Percentiles rank a stretch among this genome's conserved stretches.
These are phyloP conservation scores for Hydrophis major DNA, from an alignment of 2,797 vertebrate genomes.

Conservation along the genomic window DNA sequence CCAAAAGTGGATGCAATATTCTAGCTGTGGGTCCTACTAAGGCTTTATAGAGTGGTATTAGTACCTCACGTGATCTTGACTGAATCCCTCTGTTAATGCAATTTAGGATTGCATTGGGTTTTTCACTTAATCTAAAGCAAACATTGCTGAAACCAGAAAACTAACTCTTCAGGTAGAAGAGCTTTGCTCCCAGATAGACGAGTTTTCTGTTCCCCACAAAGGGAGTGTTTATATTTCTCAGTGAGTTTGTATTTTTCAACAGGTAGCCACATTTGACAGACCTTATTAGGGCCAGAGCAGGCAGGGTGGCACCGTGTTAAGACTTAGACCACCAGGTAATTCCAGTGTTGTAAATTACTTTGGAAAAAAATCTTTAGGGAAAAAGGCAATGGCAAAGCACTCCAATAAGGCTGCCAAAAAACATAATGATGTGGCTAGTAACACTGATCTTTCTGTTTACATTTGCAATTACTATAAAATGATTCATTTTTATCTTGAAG, in stretches of 20 bases:
- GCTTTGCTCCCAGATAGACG: too few species aligned
- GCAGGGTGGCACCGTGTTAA: background rate
- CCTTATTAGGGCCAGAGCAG: background rate
- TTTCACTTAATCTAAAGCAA: background rate
- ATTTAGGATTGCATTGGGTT: background rate
- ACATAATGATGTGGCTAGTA: background rate
- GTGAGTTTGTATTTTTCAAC: background rate
- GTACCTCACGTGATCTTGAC: too few species aligned
- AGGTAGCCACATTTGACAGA: background rate
- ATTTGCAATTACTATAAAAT: background rate
- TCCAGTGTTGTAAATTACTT: background rate
- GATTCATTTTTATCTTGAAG: background rate
- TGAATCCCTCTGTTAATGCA: too few species aligned
- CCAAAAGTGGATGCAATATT: too few species aligned
- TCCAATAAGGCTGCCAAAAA: background rate
- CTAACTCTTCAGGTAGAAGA: background rate
- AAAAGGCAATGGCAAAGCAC: background rate
- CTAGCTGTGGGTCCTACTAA: too few species aligned
- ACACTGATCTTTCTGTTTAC: background rate
- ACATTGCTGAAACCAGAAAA: background rate
- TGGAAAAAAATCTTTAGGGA: background rate
- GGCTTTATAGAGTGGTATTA: too few species aligned
- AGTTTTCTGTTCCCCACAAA: background rate
- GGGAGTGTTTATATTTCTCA: background rate
- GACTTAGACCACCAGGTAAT: background rate